phyloP scores from a whole-genome alignment of 1,140 invertebrate species.

The Sitophilus oryzae region DNA sequence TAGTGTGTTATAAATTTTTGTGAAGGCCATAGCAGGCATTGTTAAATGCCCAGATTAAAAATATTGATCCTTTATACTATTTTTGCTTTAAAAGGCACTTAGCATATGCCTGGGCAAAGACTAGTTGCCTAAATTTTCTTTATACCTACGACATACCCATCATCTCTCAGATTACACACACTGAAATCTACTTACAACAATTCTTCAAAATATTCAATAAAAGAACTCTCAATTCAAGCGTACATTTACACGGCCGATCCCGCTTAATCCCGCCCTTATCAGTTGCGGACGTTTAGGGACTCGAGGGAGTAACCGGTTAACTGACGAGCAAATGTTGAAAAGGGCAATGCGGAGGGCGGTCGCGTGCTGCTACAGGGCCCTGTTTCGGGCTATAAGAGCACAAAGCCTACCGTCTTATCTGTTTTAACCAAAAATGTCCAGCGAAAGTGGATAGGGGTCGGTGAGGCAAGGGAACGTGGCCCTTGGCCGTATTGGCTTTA shows the following conservation, averaged over 20 bases:
- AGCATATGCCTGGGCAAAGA: no score
- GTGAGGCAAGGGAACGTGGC: no score
- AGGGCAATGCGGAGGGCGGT: not conserved
- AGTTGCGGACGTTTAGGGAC: not conserved
- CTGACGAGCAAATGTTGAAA: slow-evolving; percentile 1
- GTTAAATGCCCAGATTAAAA: slow-evolving; percentile 2
- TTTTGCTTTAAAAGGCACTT: no score
- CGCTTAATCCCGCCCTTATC: not conserved
- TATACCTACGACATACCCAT: no score
- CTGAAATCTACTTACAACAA: not conserved
- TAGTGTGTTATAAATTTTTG: not conserved
- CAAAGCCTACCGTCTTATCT: no score
- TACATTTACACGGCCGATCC: not conserved
- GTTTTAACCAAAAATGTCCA: no score
- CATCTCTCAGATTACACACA: no score
- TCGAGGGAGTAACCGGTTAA: not conserved
- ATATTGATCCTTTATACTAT: no score
- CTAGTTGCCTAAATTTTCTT: no score
- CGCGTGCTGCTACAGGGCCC: not conserved
- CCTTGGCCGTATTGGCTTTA: no score
- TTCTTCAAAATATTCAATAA: not conserved
- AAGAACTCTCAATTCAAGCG: not conserved
- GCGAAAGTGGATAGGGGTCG: no score
- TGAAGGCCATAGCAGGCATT: not conserved
- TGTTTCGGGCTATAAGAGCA: no score